phyloP scores from a whole-genome alignment of 2,888 invertebrate species.

The Drosophila neutralis region DNA sequence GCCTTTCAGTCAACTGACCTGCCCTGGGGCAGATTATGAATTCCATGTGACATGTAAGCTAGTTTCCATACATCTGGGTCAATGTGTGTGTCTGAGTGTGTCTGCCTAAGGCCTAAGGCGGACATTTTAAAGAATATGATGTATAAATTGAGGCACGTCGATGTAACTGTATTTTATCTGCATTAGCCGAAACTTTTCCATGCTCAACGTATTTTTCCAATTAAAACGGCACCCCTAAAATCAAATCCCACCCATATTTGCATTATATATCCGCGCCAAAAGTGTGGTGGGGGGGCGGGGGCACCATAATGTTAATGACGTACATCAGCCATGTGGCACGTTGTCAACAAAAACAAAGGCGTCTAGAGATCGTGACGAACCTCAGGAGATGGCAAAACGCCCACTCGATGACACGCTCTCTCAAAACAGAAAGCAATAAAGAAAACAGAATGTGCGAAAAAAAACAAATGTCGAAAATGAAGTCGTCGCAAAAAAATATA shows the following conservation, averaged over 20 bases:
- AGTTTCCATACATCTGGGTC: conserved; percentile 42
- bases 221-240: conserved; percentile 45
- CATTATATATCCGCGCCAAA: conserved; percentile 28
- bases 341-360: conserved; percentile 22
- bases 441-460: conserved; percentile 41
- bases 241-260: conserved; percentile 54
- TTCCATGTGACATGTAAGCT: conserved; percentile 30
- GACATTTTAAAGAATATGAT: background rate
- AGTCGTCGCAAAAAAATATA: conserved; percentile 55
- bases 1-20: conserved; percentile 1
- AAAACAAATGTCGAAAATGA: conserved; percentile 32
- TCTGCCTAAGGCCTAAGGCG: conserved; percentile 26
- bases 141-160: background rate
- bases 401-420: conserved; percentile 43
- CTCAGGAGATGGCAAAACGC: conserved; percentile 56
- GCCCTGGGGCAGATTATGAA: conserved; percentile 3
- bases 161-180: conserved; percentile 12
- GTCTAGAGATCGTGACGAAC: conserved; percentile 68
- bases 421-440: background rate
- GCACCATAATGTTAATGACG: conserved; percentile 59
- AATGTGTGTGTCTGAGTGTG: conserved; percentile 18
- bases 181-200: conserved; percentile 36
- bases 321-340: conserved; percentile 53
- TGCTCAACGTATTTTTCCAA: conserved; percentile 40
- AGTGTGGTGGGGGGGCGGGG: conserved; percentile 9